Percentiles rank a stretch among this genome's conserved stretches.
These are phyloP conservation scores for Gordius sp. DNA, from an alignment of 2,888 invertebrate species.

Conservation along the genomic window DNA sequence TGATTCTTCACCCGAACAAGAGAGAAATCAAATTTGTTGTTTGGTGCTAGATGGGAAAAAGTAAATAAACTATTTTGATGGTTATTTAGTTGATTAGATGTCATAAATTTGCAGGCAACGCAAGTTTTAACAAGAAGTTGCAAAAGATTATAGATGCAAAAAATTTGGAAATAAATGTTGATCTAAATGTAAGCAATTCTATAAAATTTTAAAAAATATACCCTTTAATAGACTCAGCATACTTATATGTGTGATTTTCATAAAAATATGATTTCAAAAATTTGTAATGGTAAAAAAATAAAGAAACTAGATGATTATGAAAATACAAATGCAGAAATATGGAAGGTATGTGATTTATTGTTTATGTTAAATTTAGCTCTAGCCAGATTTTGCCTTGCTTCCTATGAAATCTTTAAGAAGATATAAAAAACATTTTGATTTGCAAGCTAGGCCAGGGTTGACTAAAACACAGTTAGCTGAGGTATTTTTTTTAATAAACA, in stretches of 20 bases:
- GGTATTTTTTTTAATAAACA: background rate
- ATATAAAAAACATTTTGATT: constrained; percentile 10
- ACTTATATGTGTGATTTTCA: background rate
- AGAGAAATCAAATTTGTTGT: background rate
- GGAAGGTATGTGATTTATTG: background rate
- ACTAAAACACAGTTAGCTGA: constrained; percentile 10
- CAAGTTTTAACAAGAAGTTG: background rate
- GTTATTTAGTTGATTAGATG: background rate
- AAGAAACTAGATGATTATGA: background rate
- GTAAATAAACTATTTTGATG: background rate
- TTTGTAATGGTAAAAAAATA: background rate
- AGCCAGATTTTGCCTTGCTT: constrained; percentile 7
- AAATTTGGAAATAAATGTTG: background rate
- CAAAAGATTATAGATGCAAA: background rate
- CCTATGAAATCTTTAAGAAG: constrained; percentile 13
- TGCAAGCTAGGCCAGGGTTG: constrained; percentile 1
- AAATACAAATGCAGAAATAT: background rate
- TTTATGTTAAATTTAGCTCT: background rate
- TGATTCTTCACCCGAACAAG: too few relatives aligned
- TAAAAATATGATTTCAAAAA: background rate
- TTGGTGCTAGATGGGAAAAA: background rate
- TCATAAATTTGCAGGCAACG: constrained; percentile 6
- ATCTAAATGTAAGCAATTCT: background rate
- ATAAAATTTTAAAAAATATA: background rate
- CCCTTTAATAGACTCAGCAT: background rate